These are phyloP conservation scores for Cheilosia impressa DNA, from an alignment of 2,888 invertebrate genomes.

Conservation along the genomic window DNA sequence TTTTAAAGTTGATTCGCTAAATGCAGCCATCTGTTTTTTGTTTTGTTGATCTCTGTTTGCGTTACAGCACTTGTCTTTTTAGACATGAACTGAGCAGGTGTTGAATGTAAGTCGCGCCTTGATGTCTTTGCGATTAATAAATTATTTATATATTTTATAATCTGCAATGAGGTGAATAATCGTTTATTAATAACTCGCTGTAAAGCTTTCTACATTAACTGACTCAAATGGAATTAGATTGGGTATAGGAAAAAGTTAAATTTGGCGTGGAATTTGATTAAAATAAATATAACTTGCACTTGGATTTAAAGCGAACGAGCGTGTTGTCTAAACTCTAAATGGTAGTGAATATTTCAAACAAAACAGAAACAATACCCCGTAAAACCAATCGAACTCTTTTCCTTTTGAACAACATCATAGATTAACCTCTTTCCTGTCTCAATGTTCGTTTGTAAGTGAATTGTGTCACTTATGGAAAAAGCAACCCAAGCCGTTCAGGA, in stretches of 20 bases:
- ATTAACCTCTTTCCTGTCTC: background rate
- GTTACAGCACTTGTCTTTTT: constrained; percentile 2
- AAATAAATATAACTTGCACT: background rate
- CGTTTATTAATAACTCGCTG: background rate
- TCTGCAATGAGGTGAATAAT: constrained; percentile 28
- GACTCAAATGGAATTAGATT: background rate
- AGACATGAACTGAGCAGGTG: constrained; percentile 15
- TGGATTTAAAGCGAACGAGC: background rate
- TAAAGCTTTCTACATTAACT: constrained; percentile 8
- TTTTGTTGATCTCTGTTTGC: background rate
- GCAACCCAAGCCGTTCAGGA: too few relatives aligned
- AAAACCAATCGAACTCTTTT: too few relatives aligned
- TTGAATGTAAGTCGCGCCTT: constrained; percentile 21
- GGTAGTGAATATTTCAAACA: too few relatives aligned
- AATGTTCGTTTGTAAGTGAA: too few relatives aligned
- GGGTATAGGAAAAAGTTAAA: constrained; percentile 3
- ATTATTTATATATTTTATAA: constrained; percentile 34
- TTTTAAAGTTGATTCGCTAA: constrained; percentile 20
- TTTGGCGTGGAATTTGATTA: background rate
- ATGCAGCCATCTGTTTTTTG: constrained; percentile 38
- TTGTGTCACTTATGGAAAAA: too few relatives aligned
- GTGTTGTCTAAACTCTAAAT: too few relatives aligned
- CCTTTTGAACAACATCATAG: background rate
- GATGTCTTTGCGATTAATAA: constrained; percentile 30
- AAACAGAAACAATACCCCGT: too few relatives aligned